Base-by-base conservation (phyloP, 2,797 vertebrate genomes). In the Halcyon leucocephala region DNA sequence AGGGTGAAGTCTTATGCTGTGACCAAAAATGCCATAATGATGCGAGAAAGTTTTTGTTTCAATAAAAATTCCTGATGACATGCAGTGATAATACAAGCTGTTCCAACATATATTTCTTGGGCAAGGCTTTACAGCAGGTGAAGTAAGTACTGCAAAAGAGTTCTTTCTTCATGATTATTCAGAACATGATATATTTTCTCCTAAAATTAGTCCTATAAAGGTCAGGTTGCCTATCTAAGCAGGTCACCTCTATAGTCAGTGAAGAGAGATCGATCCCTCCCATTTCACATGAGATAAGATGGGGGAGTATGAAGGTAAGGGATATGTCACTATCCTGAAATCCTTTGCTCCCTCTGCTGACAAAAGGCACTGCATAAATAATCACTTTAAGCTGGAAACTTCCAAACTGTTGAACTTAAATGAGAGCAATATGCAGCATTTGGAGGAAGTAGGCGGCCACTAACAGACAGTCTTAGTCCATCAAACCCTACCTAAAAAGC, bases 241-340 rank as follows among this genome's bases (percentile, higher is more conserved):
- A 3, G 7, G 6, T 87, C 21, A 42, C 8, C 7, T 54, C 22
- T 64, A 4, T 24, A 29, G 29, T 55, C 24, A 39, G 12, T 58
- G 35, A 49, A 41, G 26, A 52, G 28, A 39, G 19, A 39, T 2
- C 48, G 17, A 42, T 55, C 10, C 7, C 28, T 73, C 21, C n/a
- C 22, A 5, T 85, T 79, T 10, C 64, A 73, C 33, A 35, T 61
- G 39, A 58, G 15, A 14, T 33, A 31, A 44, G 21, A 33, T 33
- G 22, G 20, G 18, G 25, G 12, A 73, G 12, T 33, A 8, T 0
- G 0, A 91, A 67, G 21, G 22, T 33, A 49, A 70, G 12, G 37
- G 20, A n/a, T 65, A 48, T 28, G 9, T 25, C 51, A 16, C 48
- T 39, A 25, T 18, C 29, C 44, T 66, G 64, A 77, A 82, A 52